Base-by-base conservation (phyloP, 2,113 vertebrate genomes). In the Otis tarda region DNA sequence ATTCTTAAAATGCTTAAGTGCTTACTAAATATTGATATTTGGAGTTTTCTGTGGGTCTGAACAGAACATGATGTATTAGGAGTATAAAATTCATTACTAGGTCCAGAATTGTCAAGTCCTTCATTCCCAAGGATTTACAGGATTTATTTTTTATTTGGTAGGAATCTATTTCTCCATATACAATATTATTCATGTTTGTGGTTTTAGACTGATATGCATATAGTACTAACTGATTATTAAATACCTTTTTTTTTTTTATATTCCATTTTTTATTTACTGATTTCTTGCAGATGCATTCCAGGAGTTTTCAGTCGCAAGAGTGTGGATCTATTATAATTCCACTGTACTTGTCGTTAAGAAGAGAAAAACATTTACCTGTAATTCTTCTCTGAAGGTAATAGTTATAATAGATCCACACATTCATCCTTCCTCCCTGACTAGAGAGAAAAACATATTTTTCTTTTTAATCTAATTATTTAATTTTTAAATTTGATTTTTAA, bases 341-440 rank as follows among this genome's bases (percentile, higher is more conserved):
- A 92, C 53, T 90, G 64, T 93, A 78, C 45, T 96, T 96, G 52
- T 92, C 60, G 3, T 93, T 93, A 75, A 94, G 93, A 95, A 96
- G 86, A 94, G 27, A 93, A 94, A 96, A 96, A 81, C 56, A 83
- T 77, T 95, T 96, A 96, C 90, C 96, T 96, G 93, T 96, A 96
- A 94, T 97, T 96, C 95, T 96, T 90, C 95, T 93, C 93, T 96
- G 96, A 93, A 95, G 94, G 93, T 97, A 97, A 96, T 96, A 87
- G 61, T 94, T 96, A 81, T 60, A 93, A 56, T 63, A 94, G 94
- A 93, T 92, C 95, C 96, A 96, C 96, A 97, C 95, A 78, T 83
- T 83, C 49, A 71, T 92, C 39, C 47, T 94, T 83, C 10, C 49
- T 95, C 64, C 24, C 33, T 91, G 33, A 12, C 30, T 80, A 89